A percentile compares a stretch with the other conserved stretches of the same genome.
These are phyloP conservation scores for Ictalurus punctatus DNA, from an alignment of 2,113 vertebrate species.

Conservation along the genomic window DNA sequence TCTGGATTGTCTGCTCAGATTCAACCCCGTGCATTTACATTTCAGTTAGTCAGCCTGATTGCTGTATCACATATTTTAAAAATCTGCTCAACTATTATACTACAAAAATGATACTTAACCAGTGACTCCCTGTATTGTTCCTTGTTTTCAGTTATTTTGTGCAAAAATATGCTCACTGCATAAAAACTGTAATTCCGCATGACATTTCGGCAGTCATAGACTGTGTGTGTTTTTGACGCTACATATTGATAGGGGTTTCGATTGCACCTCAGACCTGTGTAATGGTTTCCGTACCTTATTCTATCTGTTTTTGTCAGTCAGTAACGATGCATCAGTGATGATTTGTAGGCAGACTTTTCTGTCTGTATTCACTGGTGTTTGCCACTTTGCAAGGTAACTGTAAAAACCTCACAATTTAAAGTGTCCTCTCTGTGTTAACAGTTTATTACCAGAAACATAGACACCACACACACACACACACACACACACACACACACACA, in stretches of 20 bases:
- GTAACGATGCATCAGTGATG: neutral
- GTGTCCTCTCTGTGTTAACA: neutral
- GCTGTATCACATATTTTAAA: neutral
- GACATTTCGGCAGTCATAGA: neutral
- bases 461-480: too few relatives aligned
- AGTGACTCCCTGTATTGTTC: neutral
- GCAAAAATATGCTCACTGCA: neutral
- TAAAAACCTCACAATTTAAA: neutral
- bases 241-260: neutral
- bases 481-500: too few relatives aligned
- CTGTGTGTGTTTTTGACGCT: neutral
- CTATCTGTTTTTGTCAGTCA: neutral
- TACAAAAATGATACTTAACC: neutral
- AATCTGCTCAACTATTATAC: neutral
- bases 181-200: neutral
- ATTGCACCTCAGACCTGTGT: neutral
- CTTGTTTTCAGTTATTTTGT: neutral
- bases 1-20: neutral
- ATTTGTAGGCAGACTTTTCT: neutral
- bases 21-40: neutral
- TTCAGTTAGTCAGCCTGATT: neutral
- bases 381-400: neutral
- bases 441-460: neutral
- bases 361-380: neutral
- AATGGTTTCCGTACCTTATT: neutral